These are phyloP conservation scores for Nothura maculosa DNA, from an alignment of 2,797 vertebrate genomes.

Conservation along the genomic window DNA sequence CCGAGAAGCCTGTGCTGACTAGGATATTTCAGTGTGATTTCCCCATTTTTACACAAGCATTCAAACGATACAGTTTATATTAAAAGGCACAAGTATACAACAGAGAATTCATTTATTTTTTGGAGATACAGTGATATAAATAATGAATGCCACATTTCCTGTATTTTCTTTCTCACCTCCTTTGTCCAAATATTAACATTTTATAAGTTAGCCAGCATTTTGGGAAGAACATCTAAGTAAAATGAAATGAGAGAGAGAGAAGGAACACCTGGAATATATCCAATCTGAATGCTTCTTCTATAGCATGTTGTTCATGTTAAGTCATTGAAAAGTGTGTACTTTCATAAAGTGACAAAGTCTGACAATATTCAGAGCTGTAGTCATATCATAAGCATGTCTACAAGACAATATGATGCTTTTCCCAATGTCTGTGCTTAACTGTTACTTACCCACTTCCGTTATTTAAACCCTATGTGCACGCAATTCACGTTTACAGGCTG, in stretches of 20 bases:
- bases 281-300: background rate
- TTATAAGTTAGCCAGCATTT: background rate
- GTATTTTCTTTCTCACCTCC: background rate
- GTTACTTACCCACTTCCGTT: background rate
- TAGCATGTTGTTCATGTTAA: background rate
- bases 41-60: background rate
- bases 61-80: background rate
- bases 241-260: background rate
- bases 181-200: background rate
- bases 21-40: background rate
- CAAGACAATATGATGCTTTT: background rate
- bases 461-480: background rate
- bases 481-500: background rate
- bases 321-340: background rate
- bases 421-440: background rate
- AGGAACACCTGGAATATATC: background rate
- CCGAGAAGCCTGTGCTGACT: background rate
- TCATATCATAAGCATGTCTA: background rate
- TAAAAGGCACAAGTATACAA: background rate
- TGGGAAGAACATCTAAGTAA: background rate
- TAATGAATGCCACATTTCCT: background rate
- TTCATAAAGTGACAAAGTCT: background rate
- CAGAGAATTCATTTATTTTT: background rate
- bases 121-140: background rate
- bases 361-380: background rate